Conservation (phyloP, 2,797 vertebrate genomes). For the Crypturellus tataupa region DNA sequence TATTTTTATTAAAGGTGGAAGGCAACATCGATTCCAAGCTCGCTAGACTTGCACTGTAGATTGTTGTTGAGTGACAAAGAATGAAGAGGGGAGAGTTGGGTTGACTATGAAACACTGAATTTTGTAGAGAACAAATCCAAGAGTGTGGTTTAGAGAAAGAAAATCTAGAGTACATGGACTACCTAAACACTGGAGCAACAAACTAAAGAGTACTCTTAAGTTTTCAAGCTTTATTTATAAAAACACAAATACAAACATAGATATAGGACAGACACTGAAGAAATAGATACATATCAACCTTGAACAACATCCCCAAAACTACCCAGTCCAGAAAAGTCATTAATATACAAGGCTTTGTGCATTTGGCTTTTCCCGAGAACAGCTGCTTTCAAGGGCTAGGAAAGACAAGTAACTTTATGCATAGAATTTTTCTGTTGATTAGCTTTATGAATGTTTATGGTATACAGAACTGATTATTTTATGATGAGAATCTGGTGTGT, state of each 20-base stretch:
- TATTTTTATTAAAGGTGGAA: too few relatives aligned
- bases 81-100: too few relatives aligned
- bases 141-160: too few relatives aligned
- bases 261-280: background rate
- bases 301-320: background rate
- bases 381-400: background rate
- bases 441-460: background rate
- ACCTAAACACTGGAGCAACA: fast-evolving
- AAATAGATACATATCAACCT: fast-evolving
- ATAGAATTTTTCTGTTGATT: background rate
- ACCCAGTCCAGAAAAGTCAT: background rate
- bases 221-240: conserved; percentile 58
- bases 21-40: too few relatives aligned
- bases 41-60: too few relatives aligned
- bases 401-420: background rate
- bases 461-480: background rate
- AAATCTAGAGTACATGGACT: background rate
- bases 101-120: too few relatives aligned
- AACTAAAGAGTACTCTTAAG: background rate
- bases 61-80: too few relatives aligned
- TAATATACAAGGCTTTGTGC: background rate
- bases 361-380: background rate
- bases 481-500: background rate
- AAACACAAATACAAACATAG: conserved; percentile 16
- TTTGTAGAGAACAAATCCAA: too few relatives aligned